A percentile compares a stretch with the other conserved stretches of the same genome.
Conservation (phyloP, 2,113 vertebrate species). For the Solea senegalensis region DNA sequence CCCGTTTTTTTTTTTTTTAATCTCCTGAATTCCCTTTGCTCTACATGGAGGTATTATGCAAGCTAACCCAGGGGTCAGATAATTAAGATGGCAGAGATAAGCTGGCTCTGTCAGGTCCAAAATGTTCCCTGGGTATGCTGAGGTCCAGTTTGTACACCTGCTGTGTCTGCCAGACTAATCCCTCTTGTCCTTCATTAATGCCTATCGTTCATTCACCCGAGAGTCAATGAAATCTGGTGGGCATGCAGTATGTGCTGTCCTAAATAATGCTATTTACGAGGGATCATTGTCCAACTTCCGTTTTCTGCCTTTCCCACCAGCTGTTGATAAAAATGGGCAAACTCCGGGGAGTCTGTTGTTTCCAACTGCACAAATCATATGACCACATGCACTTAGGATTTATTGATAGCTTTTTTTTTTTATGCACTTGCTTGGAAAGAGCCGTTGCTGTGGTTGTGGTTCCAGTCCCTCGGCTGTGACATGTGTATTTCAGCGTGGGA, state of each 20-base stretch:
- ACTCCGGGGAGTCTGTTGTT: conserved; percentile 31
- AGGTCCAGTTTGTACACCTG: conserved; percentile 50
- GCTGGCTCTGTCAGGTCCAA: conserved; percentile 59
- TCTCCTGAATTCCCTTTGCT: conserved; percentile 71
- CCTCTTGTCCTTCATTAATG: conserved; percentile 52
- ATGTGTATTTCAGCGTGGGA: conserved; percentile 7
- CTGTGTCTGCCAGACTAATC: conserved; percentile 62
- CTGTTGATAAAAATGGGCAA: conserved; percentile 48
- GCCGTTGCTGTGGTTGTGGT: conserved; percentile 4
- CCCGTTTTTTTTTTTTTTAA: conserved; percentile 58
- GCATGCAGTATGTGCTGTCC: conserved; percentile 42
- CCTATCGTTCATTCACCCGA: conserved; percentile 19
- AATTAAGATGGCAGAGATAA: conserved; percentile 77
- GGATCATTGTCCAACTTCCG: conserved; percentile 45
- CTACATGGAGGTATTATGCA: conserved; percentile 72
- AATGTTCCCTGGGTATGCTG: conserved; percentile 61
- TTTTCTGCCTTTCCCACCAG: conserved; percentile 43
- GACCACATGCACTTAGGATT: conserved; percentile 5
- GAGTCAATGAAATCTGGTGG: conserved; percentile 41
- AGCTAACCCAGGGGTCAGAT: conserved; percentile 73
- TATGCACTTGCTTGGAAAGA: conserved; percentile 30
- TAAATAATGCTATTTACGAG: conserved; percentile 49
- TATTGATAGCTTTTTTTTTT: conserved; percentile 21
- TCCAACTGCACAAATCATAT: conserved; percentile 34
- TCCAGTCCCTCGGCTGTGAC: conserved; percentile 40